Percentiles rank a stretch among this genome's conserved stretches.
These are phyloP conservation scores for Porites cylindrica DNA, from an alignment of 92 coral and sea anemone genomes.

Conservation along the genomic window DNA sequence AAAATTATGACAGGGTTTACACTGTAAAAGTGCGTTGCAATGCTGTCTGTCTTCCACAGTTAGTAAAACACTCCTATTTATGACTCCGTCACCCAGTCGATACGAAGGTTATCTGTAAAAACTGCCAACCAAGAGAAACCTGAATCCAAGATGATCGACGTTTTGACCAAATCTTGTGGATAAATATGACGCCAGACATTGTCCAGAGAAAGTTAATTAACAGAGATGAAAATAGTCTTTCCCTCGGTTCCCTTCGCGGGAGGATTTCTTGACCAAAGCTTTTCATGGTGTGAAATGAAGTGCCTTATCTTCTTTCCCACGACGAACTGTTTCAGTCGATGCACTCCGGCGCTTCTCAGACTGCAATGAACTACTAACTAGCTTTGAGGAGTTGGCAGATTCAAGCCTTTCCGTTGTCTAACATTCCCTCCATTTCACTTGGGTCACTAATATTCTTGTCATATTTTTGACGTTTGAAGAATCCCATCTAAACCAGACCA, in stretches of 20 bases:
- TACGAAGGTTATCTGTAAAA: background rate
- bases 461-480: constrained; percentile 89
- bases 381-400: background rate
- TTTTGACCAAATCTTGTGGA: background rate
- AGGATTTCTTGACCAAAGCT: background rate
- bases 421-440: constrained; percentile 74
- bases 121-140: background rate
- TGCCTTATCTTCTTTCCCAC: background rate
- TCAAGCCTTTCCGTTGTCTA: constrained; percentile 36
- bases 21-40: background rate
- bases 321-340: background rate
- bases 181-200: background rate
- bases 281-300: background rate
- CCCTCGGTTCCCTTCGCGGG: background rate
- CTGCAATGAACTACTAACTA: background rate
- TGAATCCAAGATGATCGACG: background rate
- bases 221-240: background rate
- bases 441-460: constrained; percentile 76
- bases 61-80: no score
- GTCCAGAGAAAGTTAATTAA: background rate
- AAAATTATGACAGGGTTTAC: background rate
- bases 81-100: no score
- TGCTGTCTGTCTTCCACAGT: background rate
- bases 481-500: constrained; percentile 76
- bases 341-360: background rate